Evolutionary conservation across 2,888 invertebrate species (phyloP).

Genomic region (Drosophila suboccidentalis): DNA sequence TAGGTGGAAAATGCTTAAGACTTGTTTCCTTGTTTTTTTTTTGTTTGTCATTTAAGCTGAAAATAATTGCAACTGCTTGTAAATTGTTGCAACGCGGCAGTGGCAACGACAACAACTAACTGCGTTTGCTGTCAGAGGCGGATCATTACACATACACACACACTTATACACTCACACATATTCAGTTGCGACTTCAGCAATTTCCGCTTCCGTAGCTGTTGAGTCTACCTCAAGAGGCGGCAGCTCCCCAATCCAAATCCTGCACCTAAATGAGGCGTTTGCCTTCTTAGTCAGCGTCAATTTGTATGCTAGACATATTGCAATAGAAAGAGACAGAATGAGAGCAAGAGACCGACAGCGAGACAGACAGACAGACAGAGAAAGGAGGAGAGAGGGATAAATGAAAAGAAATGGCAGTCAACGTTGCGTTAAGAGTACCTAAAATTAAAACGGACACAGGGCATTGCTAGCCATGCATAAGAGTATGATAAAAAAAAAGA

Average conservation of each 20-base stretch:
- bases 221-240: constrained; percentile 63
- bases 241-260: constrained; percentile 27
- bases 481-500: background rate
- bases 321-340: constrained; percentile 6
- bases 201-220: constrained; percentile 77
- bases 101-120: constrained; percentile 46
- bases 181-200: constrained; percentile 74
- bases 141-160: constrained; percentile 67
- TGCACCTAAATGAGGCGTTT: constrained; percentile 27
- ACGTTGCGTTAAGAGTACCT: constrained; percentile 69
- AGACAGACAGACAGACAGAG: constrained; percentile 11
- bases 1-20: constrained; percentile 75
- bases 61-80: constrained; percentile 84
- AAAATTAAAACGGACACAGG: constrained; percentile 75
- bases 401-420: constrained; percentile 69
- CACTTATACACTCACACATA: constrained; percentile 14
- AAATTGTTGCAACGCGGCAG: constrained; percentile 64
- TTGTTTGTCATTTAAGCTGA: constrained; percentile 84
- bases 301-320: constrained; percentile 56
- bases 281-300: constrained; percentile 44
- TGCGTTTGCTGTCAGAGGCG: constrained; percentile 64
- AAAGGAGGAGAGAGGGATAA: constrained; percentile 24
- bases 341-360: constrained; percentile 1
- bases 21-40: constrained; percentile 83
- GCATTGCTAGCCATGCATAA: constrained; percentile 37